Percentiles rank a stretch among this genome's conserved stretches.
Conservation (phyloP, 2,113 vertebrate genomes). For the Muntiacus reevesi region DNA sequence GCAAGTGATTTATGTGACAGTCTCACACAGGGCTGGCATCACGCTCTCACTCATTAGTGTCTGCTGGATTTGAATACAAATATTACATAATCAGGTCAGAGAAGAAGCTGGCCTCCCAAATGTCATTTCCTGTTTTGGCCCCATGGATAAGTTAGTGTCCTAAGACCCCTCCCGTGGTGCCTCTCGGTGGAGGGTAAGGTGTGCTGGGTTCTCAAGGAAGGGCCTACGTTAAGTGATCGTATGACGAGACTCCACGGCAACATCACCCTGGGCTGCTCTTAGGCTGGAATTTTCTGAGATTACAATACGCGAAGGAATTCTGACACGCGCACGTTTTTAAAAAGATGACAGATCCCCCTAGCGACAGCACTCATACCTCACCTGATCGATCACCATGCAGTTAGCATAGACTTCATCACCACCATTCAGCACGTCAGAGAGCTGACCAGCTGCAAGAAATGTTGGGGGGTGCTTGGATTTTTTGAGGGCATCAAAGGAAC, state of each 20-base stretch:
- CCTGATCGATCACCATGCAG: conserved; percentile 89
- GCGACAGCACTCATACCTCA: conserved; percentile 36
- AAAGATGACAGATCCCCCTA: neutral
- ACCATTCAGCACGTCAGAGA: conserved; percentile 80
- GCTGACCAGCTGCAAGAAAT: conserved; percentile 74
- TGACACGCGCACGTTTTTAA: neutral
- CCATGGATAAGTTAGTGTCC: neutral
- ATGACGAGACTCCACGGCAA: neutral
- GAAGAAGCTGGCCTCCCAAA: neutral
- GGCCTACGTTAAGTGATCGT: neutral
- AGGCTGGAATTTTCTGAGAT: neutral
- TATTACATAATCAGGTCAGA: neutral
- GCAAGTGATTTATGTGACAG: neutral
- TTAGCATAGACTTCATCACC: conserved; percentile 86
- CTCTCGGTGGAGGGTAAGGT: neutral
- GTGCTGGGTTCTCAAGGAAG: neutral
- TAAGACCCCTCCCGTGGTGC: fast-evolving
- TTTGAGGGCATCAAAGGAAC: conserved; percentile 75
- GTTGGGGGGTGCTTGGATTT: conserved; percentile 74
- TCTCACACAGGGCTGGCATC: neutral
- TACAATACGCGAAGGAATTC: neutral
- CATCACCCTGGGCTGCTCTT: neutral
- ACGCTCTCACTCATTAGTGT: neutral
- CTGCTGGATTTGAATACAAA: neutral
- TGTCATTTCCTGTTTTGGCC: neutral